Conservation (phyloP, 2,113 vertebrate species). For the Salvelinus fontinalis region DNA sequence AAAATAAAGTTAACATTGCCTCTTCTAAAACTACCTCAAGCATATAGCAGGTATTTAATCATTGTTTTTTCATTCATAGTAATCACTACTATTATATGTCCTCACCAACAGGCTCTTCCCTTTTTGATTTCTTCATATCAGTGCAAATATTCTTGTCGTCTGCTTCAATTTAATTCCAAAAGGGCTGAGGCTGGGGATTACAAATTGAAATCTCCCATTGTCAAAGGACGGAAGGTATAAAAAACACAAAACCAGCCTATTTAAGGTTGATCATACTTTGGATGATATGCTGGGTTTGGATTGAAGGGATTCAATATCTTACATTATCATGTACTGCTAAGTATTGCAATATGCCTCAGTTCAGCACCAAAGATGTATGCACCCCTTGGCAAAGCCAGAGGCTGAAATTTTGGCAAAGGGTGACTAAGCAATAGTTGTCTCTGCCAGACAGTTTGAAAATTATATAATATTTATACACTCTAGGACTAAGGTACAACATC, state of each 20-base stretch:
- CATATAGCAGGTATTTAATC: neutral
- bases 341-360: neutral
- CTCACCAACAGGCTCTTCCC: neutral
- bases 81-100: neutral
- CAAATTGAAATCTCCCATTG: neutral
- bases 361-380: neutral
- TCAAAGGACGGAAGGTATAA: neutral
- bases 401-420: neutral
- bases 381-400: neutral
- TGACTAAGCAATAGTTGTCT: neutral
- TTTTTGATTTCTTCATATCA: neutral
- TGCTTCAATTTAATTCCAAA: too few species aligned
- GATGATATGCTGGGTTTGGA: neutral
- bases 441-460: too few species aligned
- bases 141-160: constrained; percentile 6
- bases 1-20: neutral
- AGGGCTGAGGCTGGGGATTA: neutral
- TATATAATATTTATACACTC: too few species aligned
- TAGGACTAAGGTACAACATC: too few species aligned
- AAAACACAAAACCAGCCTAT: too few species aligned
- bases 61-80: neutral
- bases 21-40: neutral
- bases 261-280: neutral
- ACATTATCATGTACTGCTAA: too few species aligned
- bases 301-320: neutral